Conservation (phyloP, 2,113 vertebrate genomes). For the Platycercus adscitus region DNA sequence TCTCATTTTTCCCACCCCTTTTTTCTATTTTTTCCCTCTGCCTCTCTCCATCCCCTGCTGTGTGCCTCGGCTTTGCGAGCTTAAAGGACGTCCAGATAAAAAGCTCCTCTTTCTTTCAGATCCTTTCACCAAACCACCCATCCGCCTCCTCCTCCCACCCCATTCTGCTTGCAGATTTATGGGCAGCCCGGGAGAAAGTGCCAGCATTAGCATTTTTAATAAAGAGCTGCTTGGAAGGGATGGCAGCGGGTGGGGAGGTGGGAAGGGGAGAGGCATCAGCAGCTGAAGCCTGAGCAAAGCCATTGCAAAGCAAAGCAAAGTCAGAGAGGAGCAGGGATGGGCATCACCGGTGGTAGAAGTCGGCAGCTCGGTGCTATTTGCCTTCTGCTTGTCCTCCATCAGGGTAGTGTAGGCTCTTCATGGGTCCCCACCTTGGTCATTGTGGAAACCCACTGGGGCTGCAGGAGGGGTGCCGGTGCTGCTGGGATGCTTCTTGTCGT, state of each 20-base stretch:
- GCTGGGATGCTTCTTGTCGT: background rate
- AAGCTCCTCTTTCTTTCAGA: conserved; percentile 57
- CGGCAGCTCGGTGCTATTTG: fast-evolving
- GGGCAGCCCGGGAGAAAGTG: conserved; percentile 63
- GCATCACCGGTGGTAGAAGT: fast-evolving
- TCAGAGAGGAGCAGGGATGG: fast-evolving
- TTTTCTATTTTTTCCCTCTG: background rate
- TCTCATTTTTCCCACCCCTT: background rate
- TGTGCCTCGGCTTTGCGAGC: background rate
- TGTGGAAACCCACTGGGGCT: background rate
- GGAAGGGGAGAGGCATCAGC: background rate
- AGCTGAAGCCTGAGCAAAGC: background rate
- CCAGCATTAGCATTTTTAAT: conserved; percentile 74
- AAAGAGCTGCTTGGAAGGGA: conserved; percentile 59
- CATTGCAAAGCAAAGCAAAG: background rate
- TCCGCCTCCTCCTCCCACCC: conserved; percentile 17
- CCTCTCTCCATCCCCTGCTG: conserved; percentile 15
- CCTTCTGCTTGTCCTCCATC: background rate
- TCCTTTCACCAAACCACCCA: conserved; percentile 38
- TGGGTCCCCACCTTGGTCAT: background rate
- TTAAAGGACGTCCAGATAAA: conserved; percentile 65
- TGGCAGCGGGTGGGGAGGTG: background rate
- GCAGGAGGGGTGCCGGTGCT: background rate
- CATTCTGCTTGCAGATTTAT: conserved; percentile 34
- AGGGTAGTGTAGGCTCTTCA: background rate